phyloP scores from a whole-genome alignment of 2,888 invertebrate species.

The Agrochola macilenta region DNA sequence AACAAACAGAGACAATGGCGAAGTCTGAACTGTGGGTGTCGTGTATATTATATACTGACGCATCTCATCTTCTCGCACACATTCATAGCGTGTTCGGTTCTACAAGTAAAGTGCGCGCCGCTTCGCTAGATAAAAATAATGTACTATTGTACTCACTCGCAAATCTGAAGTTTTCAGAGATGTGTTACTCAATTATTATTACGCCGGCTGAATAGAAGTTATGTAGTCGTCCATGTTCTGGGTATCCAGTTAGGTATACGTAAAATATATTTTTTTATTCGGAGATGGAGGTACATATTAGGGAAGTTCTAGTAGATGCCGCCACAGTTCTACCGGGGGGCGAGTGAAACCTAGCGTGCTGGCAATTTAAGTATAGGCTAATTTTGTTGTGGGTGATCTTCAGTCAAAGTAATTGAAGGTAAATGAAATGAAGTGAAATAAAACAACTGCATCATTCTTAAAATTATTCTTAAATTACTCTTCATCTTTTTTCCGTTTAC shows the following conservation, averaged over 20 bases:
- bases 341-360: too few species aligned
- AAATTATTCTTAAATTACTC: conserved; percentile 83
- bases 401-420: conserved; percentile 23
- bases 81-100: too few species aligned
- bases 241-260: background rate
- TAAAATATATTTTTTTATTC: background rate
- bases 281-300: too few species aligned
- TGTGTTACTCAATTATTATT: background rate
- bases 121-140: too few species aligned
- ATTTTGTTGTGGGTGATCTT: background rate
- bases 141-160: background rate
- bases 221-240: background rate
- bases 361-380: background rate
- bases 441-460: conserved; percentile 82
- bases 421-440: conserved; percentile 71
- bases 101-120: too few species aligned
- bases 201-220: background rate
- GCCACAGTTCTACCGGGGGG: background rate
- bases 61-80: too few species aligned
- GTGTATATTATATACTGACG: too few species aligned
- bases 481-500: conserved; percentile 69
- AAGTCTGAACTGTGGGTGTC: too few species aligned
- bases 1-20: too few species aligned
- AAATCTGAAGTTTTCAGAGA: background rate
- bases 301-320: too few species aligned